These are phyloP conservation scores for Volucella zonaria DNA, from an alignment of 2,888 invertebrate genomes.

Conservation along the genomic window DNA sequence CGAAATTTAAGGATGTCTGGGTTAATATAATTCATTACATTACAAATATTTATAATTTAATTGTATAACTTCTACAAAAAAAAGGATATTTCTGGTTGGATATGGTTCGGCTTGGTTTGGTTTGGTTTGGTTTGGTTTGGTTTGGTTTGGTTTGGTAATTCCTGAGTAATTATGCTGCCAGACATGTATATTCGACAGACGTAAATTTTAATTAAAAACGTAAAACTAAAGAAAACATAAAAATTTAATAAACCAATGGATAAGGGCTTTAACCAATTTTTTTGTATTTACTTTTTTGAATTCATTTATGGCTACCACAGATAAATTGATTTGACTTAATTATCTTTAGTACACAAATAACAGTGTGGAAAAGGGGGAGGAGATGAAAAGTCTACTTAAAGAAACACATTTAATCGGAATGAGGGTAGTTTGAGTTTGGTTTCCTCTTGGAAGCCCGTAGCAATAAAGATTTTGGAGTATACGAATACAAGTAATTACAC, in stretches of 20 bases:
- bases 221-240: conserved; percentile 9
- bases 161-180: conserved; percentile 2
- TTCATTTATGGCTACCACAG: conserved; percentile 76
- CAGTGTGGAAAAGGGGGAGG: conserved; percentile 24
- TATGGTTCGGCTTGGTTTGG: not conserved
- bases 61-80: not conserved
- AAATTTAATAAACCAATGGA: not conserved
- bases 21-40: conserved; percentile 14
- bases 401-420: conserved; percentile 47
- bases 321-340: conserved; percentile 72
- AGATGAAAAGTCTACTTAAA: conserved; percentile 46
- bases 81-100: not conserved
- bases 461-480: conserved; percentile 31
- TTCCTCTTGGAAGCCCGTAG: conserved; percentile 61
- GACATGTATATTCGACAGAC: not conserved
- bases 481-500: conserved; percentile 35
- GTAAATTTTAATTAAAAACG: conserved; percentile 25
- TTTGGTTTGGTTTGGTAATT: not conserved
- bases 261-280: conserved; percentile 19
- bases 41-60: not conserved
- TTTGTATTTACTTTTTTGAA: conserved; percentile 45
- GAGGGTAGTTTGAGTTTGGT: conserved; percentile 13
- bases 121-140: no score
- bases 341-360: conserved; percentile 56
- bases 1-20: conserved; percentile 24